Base-by-base conservation (phyloP, 2,888 invertebrate species). In the Drosophila niveifrons region DNA sequence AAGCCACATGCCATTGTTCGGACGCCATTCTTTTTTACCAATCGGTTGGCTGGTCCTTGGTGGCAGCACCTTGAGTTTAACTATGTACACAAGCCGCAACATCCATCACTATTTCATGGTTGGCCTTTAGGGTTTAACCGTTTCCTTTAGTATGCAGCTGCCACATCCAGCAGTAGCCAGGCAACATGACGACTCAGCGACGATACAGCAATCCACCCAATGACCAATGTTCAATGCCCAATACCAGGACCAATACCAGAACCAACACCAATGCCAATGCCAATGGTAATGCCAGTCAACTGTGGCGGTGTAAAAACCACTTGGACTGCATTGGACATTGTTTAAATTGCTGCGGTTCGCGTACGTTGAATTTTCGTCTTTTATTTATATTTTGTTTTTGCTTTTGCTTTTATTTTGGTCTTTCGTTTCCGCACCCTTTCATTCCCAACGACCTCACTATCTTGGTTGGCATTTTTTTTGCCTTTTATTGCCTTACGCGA, bases 261-360 rank as follows among this genome's bases (percentile, higher is more conserved):
- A 29, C 31, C 34, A n/a, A 34, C 11, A 11, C 4, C 52, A 47
- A 47, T 50, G 47, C 51, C 79, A 47, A 56, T 15, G 15, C 39
- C 39, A 41, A 15, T 41, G 13, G 13, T 36, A 36, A 41, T 65
- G 48, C 71, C 69, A 77, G 65, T 69, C 74, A 79, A 72, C 71
- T 73, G 83, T 71, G 79, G 84, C 57, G 66, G 66, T 65, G 71
- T 55, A 62, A 83, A 82, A 86, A 86, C 72, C 81, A 81, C 79
- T 81, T 75, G 72, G 68, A 84, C 73, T 87, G 87, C 82, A 87
- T 73, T 84, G 82, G 85, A 87, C 82, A 87, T 87, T 83, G 83
- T 83, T 83, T 84, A 87, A 83, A 83, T 83, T 84, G 82, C 82
- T 83, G 83, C 74, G 83, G 88, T 87, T 75, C 76, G 83, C 82